phyloP scores from a whole-genome alignment of 2,888 invertebrate genomes.

The Netelia virgata region DNA sequence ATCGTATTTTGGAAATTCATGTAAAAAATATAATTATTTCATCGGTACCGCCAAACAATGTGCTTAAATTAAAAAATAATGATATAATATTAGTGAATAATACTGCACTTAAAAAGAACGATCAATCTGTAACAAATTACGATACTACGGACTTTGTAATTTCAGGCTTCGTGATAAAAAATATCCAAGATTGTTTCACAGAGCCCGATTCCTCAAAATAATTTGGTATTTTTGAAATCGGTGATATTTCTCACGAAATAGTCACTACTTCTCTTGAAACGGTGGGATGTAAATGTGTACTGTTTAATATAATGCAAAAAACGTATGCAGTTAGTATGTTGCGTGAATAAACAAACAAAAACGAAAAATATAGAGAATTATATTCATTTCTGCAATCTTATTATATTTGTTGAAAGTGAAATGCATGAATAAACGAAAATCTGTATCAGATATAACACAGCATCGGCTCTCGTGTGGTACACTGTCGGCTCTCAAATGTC shows the following conservation, averaged over 20 bases:
- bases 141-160: neutral
- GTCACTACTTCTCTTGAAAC: neutral
- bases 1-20: neutral
- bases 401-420: too few species aligned
- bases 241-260: neutral
- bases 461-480: too few species aligned
- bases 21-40: neutral
- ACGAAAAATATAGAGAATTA: too few species aligned
- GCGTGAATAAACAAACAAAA: too few species aligned
- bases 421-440: too few species aligned
- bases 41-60: slow-evolving; percentile 1
- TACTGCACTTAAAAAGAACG: neutral
- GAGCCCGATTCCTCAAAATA: neutral
- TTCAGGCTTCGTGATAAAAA: neutral
- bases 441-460: too few species aligned
- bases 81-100: neutral
- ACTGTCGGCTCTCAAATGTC: too few species aligned
- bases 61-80: neutral
- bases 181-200: neutral
- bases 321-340: too few species aligned
- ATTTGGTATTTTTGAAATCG: neutral
- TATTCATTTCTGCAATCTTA: too few species aligned
- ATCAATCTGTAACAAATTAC: neutral
- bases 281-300: neutral
- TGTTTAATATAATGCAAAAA: neutral